Conservation (phyloP, 2,888 invertebrate species). For the Tigriopus californicus region DNA sequence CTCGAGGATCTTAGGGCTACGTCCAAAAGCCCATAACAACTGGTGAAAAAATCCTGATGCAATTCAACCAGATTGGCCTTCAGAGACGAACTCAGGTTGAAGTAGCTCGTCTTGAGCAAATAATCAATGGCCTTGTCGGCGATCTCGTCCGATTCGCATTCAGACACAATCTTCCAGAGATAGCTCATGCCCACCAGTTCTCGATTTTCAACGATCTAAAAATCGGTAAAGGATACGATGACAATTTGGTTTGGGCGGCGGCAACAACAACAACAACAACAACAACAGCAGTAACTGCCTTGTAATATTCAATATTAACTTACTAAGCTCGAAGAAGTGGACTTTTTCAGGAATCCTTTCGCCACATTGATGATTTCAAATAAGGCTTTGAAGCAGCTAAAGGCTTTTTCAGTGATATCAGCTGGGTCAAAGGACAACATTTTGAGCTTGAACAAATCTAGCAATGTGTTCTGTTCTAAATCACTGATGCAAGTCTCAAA, state of each 20-base stretch:
- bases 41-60: slow-evolving; percentile 31
- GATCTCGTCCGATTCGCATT: slow-evolving; percentile 28
- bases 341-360: slow-evolving; percentile 17
- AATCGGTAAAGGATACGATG: too few species aligned
- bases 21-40: slow-evolving; percentile 30
- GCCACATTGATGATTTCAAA: slow-evolving; percentile 30
- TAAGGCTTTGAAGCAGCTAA: slow-evolving; percentile 29
- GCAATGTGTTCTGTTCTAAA: slow-evolving; percentile 29
- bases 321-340: slow-evolving; percentile 1
- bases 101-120: slow-evolving; percentile 29
- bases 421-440: slow-evolving; percentile 29
- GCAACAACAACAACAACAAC: background rate
- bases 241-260: too few species aligned
- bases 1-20: slow-evolving; percentile 16
- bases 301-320: background rate
- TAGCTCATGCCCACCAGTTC: slow-evolving; percentile 27
- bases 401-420: slow-evolving; percentile 27
- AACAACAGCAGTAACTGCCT: background rate
- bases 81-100: slow-evolving; percentile 26
- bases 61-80: slow-evolving; percentile 29
- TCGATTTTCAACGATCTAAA: slow-evolving; percentile 4
- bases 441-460: slow-evolving; percentile 30
- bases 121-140: slow-evolving; percentile 29
- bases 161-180: slow-evolving; percentile 31
- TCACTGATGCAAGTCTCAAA: slow-evolving; percentile 30